Evolutionary conservation across 2,797 vertebrate genomes (phyloP).

Genomic region (Gymnoscopelus microlampas): DNA sequence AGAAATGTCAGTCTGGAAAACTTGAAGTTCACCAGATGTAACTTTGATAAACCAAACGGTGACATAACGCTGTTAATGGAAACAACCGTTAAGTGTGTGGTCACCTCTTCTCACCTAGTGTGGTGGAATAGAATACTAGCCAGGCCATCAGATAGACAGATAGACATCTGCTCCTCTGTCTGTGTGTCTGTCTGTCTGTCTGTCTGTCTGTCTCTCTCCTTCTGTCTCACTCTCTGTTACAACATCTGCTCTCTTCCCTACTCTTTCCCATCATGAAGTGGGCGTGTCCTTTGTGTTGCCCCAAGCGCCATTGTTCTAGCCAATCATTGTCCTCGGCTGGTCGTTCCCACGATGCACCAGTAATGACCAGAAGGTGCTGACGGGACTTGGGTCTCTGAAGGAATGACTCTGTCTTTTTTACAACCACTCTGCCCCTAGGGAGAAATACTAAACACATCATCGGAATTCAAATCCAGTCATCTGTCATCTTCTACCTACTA

Average conservation of each 20-base stretch:
- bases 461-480: conserved; percentile 55
- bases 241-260: conserved; percentile 97
- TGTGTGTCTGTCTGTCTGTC: background rate
- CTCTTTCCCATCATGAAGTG: conserved; percentile 92
- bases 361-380: conserved; percentile 79
- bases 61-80: conserved; percentile 4
- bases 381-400: conserved; percentile 77
- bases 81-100: conserved; percentile 39
- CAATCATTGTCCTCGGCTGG: conserved; percentile 89
- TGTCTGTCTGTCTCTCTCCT: conserved; percentile 44
- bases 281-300: conserved; percentile 91
- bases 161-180: conserved; percentile 39
- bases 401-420: conserved; percentile 72
- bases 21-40: background rate
- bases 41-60: conserved; percentile 9
- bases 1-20: conserved; percentile 7
- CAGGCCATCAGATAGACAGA: conserved; percentile 37
- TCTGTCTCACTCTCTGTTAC: conserved; percentile 76
- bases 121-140: conserved; percentile 31
- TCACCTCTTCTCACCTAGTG: conserved; percentile 59
- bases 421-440: conserved; percentile 68
- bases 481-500: conserved; percentile 1
- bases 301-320: conserved; percentile 88
- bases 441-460: conserved; percentile 35
- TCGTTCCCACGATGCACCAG: conserved; percentile 92